Evolutionary conservation across 2,888 invertebrate species (phyloP), one percentile per base, ranked within the genome.

Genomic region (Calameuta idolon): DNA sequence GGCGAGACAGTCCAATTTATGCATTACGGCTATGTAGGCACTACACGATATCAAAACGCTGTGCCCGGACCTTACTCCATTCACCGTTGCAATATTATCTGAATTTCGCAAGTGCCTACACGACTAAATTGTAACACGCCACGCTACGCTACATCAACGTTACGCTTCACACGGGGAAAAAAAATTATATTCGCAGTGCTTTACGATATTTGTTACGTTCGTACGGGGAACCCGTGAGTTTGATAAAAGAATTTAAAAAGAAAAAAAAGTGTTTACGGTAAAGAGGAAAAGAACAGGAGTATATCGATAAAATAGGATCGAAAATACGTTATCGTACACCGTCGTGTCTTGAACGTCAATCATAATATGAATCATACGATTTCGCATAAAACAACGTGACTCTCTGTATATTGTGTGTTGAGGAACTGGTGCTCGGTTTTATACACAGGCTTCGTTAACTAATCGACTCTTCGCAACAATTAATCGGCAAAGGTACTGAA

Each of bases 1-100:
- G 89, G 87, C 87, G 85, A 89, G 90, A 87, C 91, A 91, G 91
- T 91, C 91, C 91, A 91, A 91, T 91, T 91, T 90, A 91, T 91
- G 91, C 90, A 91, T 91, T 89, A 90, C 91, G 91, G 91, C 91
- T 91, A 91, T 91, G 91, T 91, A 91, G 91, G 91, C 91, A 91
- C 91, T 88, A 89, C 89, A 91, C 87, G 89, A 87, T 87, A 83
- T 87, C 87, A 85, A 86, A 88, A 87, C 88, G 84, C 87, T 87
- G 85, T 85, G 87, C 87, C 88, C 88, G 87, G 86, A 87, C 86
- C 85, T 87, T 85, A 84, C 83, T 85, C 83, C 84, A 86, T 82
- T 86, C 85, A 85, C 85, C 84, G 81, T 82, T 82, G 80, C 85
- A 86, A 86, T 88, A 86, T 87, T 86, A 84, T 83, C 83, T 85